Conservation (phyloP, 2,113 vertebrate species). For the Uria lomvia region DNA sequence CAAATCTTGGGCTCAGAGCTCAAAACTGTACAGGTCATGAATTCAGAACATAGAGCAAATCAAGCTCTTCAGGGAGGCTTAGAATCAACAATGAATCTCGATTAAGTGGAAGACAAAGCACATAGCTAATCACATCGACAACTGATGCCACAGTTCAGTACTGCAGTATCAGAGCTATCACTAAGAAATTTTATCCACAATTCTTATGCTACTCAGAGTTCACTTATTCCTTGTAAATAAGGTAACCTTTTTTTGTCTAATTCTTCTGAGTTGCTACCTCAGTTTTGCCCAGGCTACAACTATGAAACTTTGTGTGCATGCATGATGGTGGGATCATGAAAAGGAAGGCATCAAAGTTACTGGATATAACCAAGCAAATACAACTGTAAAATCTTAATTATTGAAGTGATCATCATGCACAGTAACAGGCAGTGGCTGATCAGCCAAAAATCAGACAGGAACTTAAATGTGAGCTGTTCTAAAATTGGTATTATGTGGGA, state of each 20-base stretch:
- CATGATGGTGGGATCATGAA: background rate
- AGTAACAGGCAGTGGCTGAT: background rate
- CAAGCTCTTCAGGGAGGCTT: background rate
- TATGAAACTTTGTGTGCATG: background rate
- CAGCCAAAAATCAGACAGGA: background rate
- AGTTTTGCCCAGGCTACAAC: background rate
- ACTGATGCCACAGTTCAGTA: background rate
- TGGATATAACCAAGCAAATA: background rate
- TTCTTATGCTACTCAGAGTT: background rate
- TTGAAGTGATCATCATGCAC: background rate
- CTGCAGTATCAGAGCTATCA: background rate
- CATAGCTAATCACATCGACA: accelerated
- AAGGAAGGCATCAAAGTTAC: background rate
- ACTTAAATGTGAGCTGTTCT: background rate
- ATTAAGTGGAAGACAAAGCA: background rate
- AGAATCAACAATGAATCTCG: background rate
- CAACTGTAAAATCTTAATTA: background rate
- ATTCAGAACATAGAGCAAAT: background rate
- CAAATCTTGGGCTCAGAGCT: background rate
- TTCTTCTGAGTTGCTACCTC: background rate
- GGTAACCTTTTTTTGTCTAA: background rate
- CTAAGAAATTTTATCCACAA: background rate
- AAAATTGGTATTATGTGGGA: background rate
- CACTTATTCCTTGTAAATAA: background rate
- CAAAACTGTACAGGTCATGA: background rate